Conservation (phyloP, 1,140 invertebrate species). For the Ladona fulva region DNA sequence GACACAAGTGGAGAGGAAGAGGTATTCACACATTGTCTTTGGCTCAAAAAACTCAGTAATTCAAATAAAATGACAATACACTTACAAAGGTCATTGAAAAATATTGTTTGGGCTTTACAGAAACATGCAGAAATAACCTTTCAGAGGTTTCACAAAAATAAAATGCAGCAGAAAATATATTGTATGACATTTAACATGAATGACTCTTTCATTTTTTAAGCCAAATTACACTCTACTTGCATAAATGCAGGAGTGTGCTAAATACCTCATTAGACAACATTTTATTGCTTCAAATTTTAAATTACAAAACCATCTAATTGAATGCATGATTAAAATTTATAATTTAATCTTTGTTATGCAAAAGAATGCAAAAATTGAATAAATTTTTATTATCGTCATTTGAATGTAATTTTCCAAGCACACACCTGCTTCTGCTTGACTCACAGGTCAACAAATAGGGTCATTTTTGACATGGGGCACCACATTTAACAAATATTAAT, state of each 20-base stretch:
- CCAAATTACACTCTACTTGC: constrained; percentile 1
- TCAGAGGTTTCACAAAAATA: neutral
- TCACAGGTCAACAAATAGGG: neutral
- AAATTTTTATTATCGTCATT: no score
- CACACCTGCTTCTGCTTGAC: neutral
- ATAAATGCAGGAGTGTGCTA: constrained; percentile 1
- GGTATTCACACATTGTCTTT: neutral
- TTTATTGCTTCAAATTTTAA: neutral
- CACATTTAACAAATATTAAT: constrained; percentile 4
- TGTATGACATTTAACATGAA: neutral
- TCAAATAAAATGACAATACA: neutral
- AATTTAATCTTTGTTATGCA: no score
- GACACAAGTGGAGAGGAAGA: neutral
- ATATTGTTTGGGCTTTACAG: neutral
- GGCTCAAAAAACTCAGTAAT: neutral
- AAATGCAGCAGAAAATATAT: constrained; percentile 6
- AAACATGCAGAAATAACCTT: neutral
- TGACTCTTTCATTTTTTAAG: constrained; percentile 13
- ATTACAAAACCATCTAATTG: no score
- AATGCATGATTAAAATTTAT: no score
- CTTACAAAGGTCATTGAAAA: neutral
- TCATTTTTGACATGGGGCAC: neutral
- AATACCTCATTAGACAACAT: neutral
- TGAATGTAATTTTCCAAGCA: neutral
- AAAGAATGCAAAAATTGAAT: no score